Evolutionary conservation across 2,888 invertebrate species (phyloP).

Genomic region (Callimorpha dominula): DNA sequence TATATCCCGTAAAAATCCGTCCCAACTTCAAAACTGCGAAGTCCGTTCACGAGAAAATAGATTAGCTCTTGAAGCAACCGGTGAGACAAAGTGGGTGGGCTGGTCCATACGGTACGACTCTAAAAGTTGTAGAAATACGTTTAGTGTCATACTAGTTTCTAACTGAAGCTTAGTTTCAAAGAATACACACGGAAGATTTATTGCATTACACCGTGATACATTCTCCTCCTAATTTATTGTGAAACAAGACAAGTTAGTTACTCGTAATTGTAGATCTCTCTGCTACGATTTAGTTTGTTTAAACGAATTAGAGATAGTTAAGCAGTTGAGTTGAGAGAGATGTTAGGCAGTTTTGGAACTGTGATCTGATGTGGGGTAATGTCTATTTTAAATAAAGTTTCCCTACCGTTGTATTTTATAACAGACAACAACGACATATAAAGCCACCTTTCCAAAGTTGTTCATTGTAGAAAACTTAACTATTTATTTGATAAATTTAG

Average conservation of each 20-base stretch:
- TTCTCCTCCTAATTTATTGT: constrained; percentile 3
- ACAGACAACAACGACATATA: no score
- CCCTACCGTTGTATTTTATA: no score
- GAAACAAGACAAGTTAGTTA: constrained; percentile 1
- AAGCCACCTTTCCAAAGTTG: no score
- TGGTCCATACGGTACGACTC: background rate
- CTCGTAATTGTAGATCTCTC: background rate
- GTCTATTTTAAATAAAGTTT: background rate
- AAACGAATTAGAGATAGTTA: background rate
- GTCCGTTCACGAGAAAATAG: background rate
- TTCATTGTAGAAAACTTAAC: no score
- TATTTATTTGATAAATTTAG: no score
- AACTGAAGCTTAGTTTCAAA: constrained; percentile 3
- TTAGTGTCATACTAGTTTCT: constrained; percentile 4
- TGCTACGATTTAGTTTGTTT: background rate
- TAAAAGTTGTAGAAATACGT: background rate
- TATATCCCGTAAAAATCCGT: background rate
- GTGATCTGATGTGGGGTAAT: background rate
- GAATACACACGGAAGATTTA: constrained; percentile 6
- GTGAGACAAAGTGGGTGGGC: background rate
- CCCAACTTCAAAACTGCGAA: background rate
- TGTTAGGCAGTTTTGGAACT: background rate
- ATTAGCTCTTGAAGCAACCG: constrained; percentile 1
- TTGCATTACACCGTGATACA: constrained; percentile 1
- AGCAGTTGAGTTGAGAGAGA: no score